Evolutionary conservation across 2,888 invertebrate species (phyloP).

Genomic region (Agrochola circellaris): DNA sequence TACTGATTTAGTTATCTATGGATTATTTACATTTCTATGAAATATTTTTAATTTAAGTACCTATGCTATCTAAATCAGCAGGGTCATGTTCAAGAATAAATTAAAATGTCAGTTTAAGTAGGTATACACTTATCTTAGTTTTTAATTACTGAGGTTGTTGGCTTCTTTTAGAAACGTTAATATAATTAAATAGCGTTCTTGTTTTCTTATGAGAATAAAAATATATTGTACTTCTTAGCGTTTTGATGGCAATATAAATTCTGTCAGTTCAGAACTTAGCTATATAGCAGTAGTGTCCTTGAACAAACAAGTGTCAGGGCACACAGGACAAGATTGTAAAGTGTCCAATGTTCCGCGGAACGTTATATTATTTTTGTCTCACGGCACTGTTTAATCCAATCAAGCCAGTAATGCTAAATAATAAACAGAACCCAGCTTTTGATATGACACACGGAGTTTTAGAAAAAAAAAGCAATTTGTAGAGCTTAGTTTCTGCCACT

Average conservation of each 20-base stretch:
- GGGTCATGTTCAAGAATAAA: conserved; percentile 20
- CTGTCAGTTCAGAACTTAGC: too few relatives aligned
- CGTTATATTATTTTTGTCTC: too few relatives aligned
- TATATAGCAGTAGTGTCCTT: too few relatives aligned
- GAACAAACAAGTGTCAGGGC: too few relatives aligned
- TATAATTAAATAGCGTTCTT: neutral
- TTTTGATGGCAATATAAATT: neutral
- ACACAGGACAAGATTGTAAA: too few relatives aligned
- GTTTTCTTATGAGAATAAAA: neutral
- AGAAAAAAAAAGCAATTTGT: too few relatives aligned
- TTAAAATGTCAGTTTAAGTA: conserved; percentile 30
- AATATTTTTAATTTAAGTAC: conserved; percentile 2
- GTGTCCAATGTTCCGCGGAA: too few relatives aligned
- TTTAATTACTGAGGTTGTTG: neutral
- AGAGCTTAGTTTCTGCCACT: too few relatives aligned
- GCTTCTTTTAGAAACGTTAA: neutral
- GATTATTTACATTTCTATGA: conserved; percentile 31
- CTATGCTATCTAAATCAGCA: conserved; percentile 30
- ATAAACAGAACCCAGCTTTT: too few relatives aligned
- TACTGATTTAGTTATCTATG: conserved; percentile 41
- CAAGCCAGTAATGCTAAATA: too few relatives aligned
- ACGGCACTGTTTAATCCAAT: too few relatives aligned
- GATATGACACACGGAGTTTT: too few relatives aligned
- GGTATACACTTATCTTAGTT: neutral
- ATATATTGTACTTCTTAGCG: neutral